Evolutionary conservation across 2,113 vertebrate species (phyloP).

Genomic region (Malurus melanocephalus): DNA sequence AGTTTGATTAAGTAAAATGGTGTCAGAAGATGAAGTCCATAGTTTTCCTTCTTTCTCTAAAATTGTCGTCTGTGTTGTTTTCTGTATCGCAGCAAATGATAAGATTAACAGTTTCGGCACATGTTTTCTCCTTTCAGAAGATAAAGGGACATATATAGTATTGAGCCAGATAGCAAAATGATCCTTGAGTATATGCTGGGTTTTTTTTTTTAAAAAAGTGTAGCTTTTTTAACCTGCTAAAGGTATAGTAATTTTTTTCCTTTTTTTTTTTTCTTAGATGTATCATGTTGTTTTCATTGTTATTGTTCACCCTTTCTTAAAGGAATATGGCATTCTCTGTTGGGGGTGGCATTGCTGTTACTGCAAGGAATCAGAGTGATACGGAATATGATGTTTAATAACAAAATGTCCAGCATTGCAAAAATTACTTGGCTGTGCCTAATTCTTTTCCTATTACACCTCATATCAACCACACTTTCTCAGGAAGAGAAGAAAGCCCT

Average conservation of each 20-base stretch:
- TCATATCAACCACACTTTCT: constrained; percentile 7
- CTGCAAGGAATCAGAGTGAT: constrained; percentile 36
- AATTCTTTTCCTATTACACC: constrained; percentile 44
- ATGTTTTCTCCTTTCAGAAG: neutral
- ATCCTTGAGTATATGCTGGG: neutral
- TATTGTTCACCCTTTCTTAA: constrained; percentile 72
- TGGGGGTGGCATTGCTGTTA: constrained; percentile 62
- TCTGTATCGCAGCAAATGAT: neutral
- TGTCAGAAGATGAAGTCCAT: constrained; percentile 31
- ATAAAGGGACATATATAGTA: neutral
- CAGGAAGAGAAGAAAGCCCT: neutral
- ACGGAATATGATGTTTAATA: constrained; percentile 59
- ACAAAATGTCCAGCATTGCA: constrained; percentile 57
- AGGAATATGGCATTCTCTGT: constrained; percentile 62
- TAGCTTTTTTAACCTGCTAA: constrained; percentile 24
- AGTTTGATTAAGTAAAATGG: constrained; percentile 48
- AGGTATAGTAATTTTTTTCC: neutral
- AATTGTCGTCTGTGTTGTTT: constrained; percentile 31
- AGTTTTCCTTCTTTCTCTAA: constrained; percentile 46
- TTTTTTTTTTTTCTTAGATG: neutral
- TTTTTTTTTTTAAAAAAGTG: neutral
- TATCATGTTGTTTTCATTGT: constrained; percentile 57
- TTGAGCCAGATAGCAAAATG: neutral
- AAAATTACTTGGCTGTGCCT: constrained; percentile 36
- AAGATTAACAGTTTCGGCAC: neutral